Base-by-base conservation (phyloP, 2,888 invertebrate genomes). In the Epistrophe eligans region DNA sequence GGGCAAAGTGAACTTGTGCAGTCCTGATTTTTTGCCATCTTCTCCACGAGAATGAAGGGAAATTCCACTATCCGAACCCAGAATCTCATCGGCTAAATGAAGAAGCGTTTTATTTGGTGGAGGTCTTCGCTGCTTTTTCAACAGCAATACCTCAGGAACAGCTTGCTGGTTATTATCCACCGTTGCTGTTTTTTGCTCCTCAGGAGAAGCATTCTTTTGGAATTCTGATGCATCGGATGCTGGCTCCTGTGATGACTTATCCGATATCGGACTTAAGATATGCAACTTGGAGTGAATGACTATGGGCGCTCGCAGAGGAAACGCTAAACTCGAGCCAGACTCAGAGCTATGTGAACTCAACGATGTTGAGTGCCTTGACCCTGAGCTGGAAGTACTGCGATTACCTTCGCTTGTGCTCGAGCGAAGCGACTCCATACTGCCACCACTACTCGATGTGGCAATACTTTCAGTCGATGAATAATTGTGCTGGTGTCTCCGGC, bases 401-500 rank as follows among this genome's bases (percentile, higher is more conserved):
- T 97, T 97, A 40, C 97, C 97, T 92, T 97, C 97, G 92, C 97
- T 97, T 79, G 97, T 97, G 92, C 97, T 97, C 93, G 97, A 97
- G 88, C 97, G 95, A 88, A 97, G 93, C 76, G 97, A 97, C 91
- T 97, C 97, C 96, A 97, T 96, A 92, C 97, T 97, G 57, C 97
- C 97, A 70, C 96, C 97, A 91, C 97, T 97, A 93, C 97, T 97
- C 91, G 97, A 97, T 9, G 97, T 97, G 43, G 97, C 97, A 95
- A 97, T 97, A 92, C 97, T 97, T 93, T 97, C 97, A 40, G 97
- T 97, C 90, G 97, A 97, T 88, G 93, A 93, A 89, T 92, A 93
- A 89, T 92, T 92, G 83, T 89, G 93, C 7, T 89, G 89, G 48
- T 89, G 88, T 58, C 88, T 80, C 35, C 88, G 88, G 35, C 80